These are phyloP conservation scores for Cryptoprocta ferox DNA, from an alignment of 2,797 vertebrate genomes.

Conservation along the genomic window DNA sequence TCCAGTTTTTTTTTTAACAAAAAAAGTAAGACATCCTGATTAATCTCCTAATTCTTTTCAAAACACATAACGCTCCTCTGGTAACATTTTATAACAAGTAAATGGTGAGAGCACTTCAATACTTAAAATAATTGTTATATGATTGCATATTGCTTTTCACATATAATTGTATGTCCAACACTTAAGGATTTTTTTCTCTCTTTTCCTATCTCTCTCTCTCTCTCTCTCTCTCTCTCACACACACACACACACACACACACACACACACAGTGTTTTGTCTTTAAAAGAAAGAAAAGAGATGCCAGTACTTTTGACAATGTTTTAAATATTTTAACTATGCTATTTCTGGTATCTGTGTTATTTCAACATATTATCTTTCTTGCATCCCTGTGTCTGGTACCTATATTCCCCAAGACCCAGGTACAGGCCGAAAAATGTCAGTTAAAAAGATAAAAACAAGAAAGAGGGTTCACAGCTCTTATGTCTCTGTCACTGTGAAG, in stretches of 20 bases:
- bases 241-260: not conserved
- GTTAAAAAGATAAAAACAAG: not conserved
- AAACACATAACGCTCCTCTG: not conserved
- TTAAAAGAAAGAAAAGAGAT: not conserved
- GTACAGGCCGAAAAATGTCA: not conserved
- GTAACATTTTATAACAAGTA: not conserved
- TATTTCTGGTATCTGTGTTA: not conserved
- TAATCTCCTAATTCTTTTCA: not conserved
- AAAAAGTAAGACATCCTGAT: not conserved
- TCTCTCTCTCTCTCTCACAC: not conserved
- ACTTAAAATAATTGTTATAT: not conserved
- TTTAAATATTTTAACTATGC: not conserved
- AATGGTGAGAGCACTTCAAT: not conserved
- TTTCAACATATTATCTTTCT: not conserved
- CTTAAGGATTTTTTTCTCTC: not conserved
- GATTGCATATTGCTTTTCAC: not conserved
- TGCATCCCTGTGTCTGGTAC: not conserved
- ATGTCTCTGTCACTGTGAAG: not conserved
- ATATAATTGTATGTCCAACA: not conserved
- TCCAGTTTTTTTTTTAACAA: not conserved
- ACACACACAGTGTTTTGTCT: not conserved
- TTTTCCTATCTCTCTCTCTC: not conserved
- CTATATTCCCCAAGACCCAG: not conserved
- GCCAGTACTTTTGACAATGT: not conserved
- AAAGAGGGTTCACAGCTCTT: not conserved